Percentiles rank a stretch among this genome's conserved stretches.
Evolutionary conservation across 2,888 invertebrate species (phyloP).

Genomic region (Alitta virens): DNA sequence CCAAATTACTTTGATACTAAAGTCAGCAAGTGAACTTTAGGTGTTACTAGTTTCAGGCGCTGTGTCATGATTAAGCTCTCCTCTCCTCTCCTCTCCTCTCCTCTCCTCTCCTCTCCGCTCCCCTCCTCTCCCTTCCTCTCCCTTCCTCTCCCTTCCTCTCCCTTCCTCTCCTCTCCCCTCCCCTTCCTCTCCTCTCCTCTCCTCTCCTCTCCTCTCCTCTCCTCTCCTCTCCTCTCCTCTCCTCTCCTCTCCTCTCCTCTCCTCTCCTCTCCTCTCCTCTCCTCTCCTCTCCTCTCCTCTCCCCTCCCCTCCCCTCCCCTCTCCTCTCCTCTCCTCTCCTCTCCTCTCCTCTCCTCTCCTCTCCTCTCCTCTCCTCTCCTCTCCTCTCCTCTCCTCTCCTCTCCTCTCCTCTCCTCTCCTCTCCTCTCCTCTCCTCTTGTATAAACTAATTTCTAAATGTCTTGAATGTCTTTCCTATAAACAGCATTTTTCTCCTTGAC

Average conservation of each 20-base stretch:
- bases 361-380: neutral
- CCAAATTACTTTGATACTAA: no score
- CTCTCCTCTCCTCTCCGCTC: no score
- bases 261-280: neutral
- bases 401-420: neutral
- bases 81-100: neutral
- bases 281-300: neutral
- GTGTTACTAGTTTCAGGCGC: neutral
- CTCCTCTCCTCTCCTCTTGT: neutral
- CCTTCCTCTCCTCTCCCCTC: neutral
- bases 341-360: neutral
- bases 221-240: neutral
- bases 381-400: neutral
- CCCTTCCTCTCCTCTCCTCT: neutral
- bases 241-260: neutral
- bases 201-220: neutral
- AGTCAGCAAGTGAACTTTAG: no score
- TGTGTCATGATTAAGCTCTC: neutral
- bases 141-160: neutral
- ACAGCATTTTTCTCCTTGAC: neutral
- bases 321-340: neutral
- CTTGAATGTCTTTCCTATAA: neutral
- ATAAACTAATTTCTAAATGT: neutral
- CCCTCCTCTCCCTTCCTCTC: constrained; percentile 1
- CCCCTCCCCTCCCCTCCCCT: neutral